Conservation (phyloP, 2,113 vertebrate genomes). For the Lota lota region DNA sequence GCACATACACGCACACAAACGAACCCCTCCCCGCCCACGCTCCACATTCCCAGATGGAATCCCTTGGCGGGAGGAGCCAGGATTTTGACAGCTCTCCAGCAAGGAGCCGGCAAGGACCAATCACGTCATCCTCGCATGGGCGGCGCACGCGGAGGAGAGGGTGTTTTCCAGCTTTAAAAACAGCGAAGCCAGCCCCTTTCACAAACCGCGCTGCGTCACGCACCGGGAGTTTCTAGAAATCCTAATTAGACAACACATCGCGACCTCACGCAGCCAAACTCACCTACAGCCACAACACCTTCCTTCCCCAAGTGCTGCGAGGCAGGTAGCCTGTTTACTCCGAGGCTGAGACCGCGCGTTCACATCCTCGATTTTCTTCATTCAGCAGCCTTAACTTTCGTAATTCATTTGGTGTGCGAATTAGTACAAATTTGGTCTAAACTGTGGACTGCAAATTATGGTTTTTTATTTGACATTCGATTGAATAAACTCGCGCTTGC, state of each 20-base stretch:
- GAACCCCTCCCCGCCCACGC: conserved; percentile 1
- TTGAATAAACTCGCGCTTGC: conserved; percentile 26
- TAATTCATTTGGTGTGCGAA: too few species aligned
- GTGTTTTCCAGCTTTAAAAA: conserved; percentile 97
- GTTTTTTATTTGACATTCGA: conserved; percentile 14
- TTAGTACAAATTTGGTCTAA: too few species aligned
- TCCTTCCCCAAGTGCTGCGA: not conserved
- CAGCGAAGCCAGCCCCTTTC: conserved; percentile 74
- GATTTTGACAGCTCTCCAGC: conserved; percentile 49
- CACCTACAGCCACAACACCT: conserved; percentile 35
- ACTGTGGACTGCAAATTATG: conserved; percentile 26
- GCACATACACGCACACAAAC: not conserved
- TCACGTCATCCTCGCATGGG: conserved; percentile 81
- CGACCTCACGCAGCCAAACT: conserved; percentile 36
- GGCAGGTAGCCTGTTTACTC: too few species aligned
- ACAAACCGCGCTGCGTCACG: conserved; percentile 82
- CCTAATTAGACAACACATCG: conserved; percentile 40
- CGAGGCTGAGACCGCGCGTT: too few species aligned
- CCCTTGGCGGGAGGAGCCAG: conserved; percentile 39
- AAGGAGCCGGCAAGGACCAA: conserved; percentile 64
- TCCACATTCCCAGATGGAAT: conserved; percentile 55
- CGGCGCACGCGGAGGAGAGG: conserved; percentile 74
- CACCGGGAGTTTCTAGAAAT: conserved; percentile 67
- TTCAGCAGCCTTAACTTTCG: too few species aligned
- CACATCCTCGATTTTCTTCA: too few species aligned